These are phyloP conservation scores for Hoplostethus atlanticus DNA, from an alignment of 2,797 vertebrate species.

Conservation along the genomic window DNA sequence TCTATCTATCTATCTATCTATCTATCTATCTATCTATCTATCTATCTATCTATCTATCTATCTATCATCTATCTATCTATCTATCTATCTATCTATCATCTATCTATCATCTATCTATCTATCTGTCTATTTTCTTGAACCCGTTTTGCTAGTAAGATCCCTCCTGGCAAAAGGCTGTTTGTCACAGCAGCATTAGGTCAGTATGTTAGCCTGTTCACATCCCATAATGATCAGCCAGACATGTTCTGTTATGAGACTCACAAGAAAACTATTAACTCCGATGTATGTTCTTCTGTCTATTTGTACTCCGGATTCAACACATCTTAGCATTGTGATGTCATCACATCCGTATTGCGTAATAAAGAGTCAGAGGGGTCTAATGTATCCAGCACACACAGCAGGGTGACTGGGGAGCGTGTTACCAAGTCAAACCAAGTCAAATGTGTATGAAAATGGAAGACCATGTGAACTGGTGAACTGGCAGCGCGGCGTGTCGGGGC, in stretches of 20 bases:
- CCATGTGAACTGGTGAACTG: not conserved
- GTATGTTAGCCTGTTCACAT: slow-evolving; percentile 32
- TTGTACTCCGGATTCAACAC: slow-evolving; percentile 14
- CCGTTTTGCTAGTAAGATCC: no score
- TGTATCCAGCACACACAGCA: no score
- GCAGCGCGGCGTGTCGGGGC: slow-evolving; percentile 4
- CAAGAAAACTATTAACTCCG: no score
- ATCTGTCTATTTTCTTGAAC: no score
- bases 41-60: no score
- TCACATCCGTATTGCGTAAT: not conserved
- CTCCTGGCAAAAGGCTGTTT: not conserved
- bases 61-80: no score
- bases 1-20: no score
- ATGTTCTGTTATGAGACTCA: not conserved
- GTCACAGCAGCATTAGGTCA: slow-evolving; percentile 21
- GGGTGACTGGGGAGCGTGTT: no score
- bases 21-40: no score
- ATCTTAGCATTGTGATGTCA: no score
- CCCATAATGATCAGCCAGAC: slow-evolving; percentile 3
- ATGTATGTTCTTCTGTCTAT: not conserved
- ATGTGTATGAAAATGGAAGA: slow-evolving; percentile 7
- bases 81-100: no score
- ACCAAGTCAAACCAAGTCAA: slow-evolving; percentile 10
- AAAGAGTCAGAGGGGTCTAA: slow-evolving; percentile 5
- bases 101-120: no score